phyloP scores from a whole-genome alignment of 2,888 invertebrate species.

The Anarsia innoxiella region DNA sequence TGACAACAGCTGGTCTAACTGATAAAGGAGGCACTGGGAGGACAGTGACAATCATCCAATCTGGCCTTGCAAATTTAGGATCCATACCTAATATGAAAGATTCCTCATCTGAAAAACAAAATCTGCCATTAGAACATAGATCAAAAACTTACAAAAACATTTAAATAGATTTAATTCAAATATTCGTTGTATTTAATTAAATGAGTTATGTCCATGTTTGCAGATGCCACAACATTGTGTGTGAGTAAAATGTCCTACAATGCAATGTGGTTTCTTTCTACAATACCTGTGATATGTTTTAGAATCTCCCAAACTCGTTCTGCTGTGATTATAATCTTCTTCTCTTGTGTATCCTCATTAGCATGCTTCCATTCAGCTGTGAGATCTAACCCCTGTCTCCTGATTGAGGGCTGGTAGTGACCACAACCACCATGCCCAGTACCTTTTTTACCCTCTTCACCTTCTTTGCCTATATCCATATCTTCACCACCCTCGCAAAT shows the following conservation, averaged over 20 bases:
- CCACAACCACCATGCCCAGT: constrained; percentile 96
- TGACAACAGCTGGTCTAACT: constrained; percentile 98
- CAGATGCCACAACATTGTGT: no score
- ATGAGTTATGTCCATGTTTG: no score
- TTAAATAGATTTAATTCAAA: no score
- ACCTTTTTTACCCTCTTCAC: constrained; percentile 76
- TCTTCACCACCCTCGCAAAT: constrained; percentile 99
- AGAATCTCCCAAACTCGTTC: constrained; percentile 98
- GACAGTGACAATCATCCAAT: constrained; percentile 99
- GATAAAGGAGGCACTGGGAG: constrained; percentile 97
- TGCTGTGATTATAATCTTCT: constrained; percentile 94
- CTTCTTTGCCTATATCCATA: constrained; percentile 92
- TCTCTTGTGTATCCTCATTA: constrained; percentile 98
- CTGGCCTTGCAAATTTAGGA: constrained; percentile 96
- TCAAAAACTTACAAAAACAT: no score
- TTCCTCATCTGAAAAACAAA: constrained; percentile 85
- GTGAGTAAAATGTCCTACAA: no score
- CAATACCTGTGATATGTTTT: constrained; percentile 87
- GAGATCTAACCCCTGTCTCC: constrained; percentile 92
- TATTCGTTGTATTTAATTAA: no score
- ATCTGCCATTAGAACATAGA: no score
- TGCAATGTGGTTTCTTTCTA: no score
- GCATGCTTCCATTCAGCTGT: constrained; percentile 99
- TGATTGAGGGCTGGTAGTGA: constrained; percentile 95
- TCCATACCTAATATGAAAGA: constrained; percentile 97